phyloP scores from a whole-genome alignment of 2,888 invertebrate species.

The Oxycera nigricornis region DNA sequence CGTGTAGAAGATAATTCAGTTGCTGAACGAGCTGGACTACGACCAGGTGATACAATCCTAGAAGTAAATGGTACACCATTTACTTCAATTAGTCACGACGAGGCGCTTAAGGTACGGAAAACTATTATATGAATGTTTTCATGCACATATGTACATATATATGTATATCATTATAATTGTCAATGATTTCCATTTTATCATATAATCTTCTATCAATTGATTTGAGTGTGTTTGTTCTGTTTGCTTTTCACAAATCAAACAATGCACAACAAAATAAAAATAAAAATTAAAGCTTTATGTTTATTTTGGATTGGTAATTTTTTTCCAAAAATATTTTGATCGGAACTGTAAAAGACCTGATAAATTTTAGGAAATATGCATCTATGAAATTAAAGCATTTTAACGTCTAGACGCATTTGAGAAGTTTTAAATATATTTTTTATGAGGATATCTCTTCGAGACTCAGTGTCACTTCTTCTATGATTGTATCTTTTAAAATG shows the following conservation, averaged over 20 bases:
- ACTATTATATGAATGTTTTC: not conserved
- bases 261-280: not conserved
- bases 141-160: too few relatives aligned
- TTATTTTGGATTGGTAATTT: not conserved
- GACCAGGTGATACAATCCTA: constrained; percentile 92
- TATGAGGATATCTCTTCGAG: not conserved
- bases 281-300: not conserved
- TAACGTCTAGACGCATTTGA: not conserved
- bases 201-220: not conserved
- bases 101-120: constrained; percentile 81
- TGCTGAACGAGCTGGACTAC: constrained; percentile 85
- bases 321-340: not conserved
- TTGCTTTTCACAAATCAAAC: constrained; percentile 1
- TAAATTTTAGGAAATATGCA: not conserved
- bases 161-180: constrained; percentile 2
- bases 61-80: constrained; percentile 95
- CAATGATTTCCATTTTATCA: constrained; percentile 7
- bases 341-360: constrained; percentile 14
- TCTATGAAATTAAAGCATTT: too few relatives aligned
- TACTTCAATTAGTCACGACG: constrained; percentile 89
- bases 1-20: constrained; percentile 89
- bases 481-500: too few relatives aligned
- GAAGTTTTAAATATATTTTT: not conserved
- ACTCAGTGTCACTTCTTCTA: not conserved
- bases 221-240: constrained; percentile 1